A percentile compares a stretch with the other conserved stretches of the same genome.
phyloP scores from a whole-genome alignment of 1,140 invertebrate genomes.

The Macrobrachium rosenbergii region DNA sequence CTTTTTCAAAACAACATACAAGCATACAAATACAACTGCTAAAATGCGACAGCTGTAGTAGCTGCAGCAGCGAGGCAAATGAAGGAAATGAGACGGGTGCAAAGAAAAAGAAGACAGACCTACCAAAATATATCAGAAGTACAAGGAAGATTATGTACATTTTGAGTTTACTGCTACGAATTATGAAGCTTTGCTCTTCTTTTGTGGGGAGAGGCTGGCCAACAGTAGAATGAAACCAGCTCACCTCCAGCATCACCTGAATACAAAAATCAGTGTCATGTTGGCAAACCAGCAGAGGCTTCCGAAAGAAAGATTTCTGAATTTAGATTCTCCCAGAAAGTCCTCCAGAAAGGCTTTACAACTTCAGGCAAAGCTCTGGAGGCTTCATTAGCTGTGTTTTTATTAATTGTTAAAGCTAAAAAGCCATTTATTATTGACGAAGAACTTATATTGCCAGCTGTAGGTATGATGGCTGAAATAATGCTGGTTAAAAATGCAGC shows the following conservation, averaged over 20 bases:
- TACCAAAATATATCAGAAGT: background rate
- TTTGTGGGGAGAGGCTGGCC: background rate
- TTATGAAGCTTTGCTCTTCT: no score
- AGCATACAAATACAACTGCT: background rate
- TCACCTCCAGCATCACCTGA: background rate
- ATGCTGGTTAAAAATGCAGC: background rate
- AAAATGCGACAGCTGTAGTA: background rate
- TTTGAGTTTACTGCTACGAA: no score
- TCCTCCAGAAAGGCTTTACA: no score
- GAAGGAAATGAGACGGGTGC: conserved; percentile 3
- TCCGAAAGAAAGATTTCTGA: conserved; percentile 1
- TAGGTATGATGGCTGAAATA: conserved; percentile 21
- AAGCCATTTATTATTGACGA: background rate
- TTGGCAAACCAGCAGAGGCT: conserved; percentile 9
- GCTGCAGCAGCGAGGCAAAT: background rate
- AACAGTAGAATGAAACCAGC: background rate
- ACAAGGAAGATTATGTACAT: no score
- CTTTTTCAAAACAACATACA: no score
- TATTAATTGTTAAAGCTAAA: conserved; percentile 16
- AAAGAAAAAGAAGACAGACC: conserved; percentile 17
- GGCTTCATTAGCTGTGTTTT: no score
- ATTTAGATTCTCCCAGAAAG: no score
- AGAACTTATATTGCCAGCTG: background rate
- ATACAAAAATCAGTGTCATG: conserved; percentile 17
- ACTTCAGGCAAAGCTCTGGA: no score